Base-by-base conservation (phyloP, 2,888 invertebrate genomes). In the Rhagonycha fulva region DNA sequence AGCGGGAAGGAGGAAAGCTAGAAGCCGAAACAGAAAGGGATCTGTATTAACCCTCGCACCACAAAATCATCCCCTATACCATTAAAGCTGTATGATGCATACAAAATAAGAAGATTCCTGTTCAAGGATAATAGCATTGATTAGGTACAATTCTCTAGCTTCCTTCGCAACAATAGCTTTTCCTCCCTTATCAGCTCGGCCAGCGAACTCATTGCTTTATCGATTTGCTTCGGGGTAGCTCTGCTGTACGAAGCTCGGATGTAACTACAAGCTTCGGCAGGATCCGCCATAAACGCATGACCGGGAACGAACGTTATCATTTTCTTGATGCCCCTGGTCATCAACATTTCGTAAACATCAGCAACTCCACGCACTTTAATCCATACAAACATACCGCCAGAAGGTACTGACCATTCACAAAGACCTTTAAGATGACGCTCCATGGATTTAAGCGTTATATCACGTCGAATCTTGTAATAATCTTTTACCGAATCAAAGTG, bases 381-480 rank as follows among this genome's bases (percentile, higher is more conserved):
- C 95, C 95, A 96, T 61, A 95, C 89, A 87, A 95, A 95, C 89
- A 95, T 92, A 0, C 95, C 95, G 2, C 93, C 95, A 4, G 88
- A 86, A 0, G 96, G 95, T 24, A 89, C 84, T 0, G 87, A 84
- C 91, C 94, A 95, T 75, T 92, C 92, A 2, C 91, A 92, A 3
- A 94, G 84, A 68, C 91, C 92, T 89, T 85, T 82, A 19, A 93
- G 87, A 84, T 92, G 89, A 83, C 90, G 91, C 4, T 90, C 88
- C 79, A 93, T 91, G 0, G 92, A 90, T 0, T 86, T 84, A 1
- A 92, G 84, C 80, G 94, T 92, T 60, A 90, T 86, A 83, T 93
- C 92, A 3, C 94, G 89, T 10, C 94, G 91, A 4, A 86, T 85
- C 77, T 87, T 88, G 87, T 95, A 95, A 82, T 94, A 92, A 2